A percentile compares a stretch with the other conserved stretches of the same genome.
Conservation (phyloP, 2,888 invertebrate species). For the Drosophila emarginata region DNA sequence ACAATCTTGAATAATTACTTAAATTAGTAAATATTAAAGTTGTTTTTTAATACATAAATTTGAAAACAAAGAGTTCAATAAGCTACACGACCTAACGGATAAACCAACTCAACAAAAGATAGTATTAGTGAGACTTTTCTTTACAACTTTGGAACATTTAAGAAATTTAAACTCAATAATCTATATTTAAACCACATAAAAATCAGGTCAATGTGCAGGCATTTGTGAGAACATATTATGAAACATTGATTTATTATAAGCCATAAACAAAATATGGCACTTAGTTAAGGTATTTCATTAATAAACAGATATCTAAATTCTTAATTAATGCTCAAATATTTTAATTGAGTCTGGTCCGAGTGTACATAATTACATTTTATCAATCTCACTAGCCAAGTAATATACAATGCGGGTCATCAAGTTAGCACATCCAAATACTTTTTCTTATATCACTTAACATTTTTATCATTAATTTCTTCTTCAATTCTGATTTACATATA, state of each 20-base stretch:
- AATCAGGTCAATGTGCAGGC: neutral
- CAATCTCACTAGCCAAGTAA: slow-evolving; percentile 5
- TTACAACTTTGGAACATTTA: too few relatives aligned
- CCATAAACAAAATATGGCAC: neutral
- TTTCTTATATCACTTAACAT: too few relatives aligned
- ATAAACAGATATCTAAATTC: neutral
- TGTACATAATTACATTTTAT: neutral
- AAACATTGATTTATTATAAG: neutral
- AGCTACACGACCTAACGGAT: neutral
- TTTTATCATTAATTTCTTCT: too few relatives aligned
- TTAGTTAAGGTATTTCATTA: neutral
- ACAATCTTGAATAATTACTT: too few relatives aligned
- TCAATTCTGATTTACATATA: too few relatives aligned
- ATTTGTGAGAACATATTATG: neutral
- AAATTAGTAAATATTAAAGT: too few relatives aligned
- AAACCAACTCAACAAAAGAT: neutral
- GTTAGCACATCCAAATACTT: too few relatives aligned
- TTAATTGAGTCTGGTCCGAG: neutral
- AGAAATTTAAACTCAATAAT: too few relatives aligned
- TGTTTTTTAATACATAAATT: too few relatives aligned
- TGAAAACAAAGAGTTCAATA: neutral
- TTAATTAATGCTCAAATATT: neutral
- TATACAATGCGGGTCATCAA: neutral
- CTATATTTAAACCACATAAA: neutral
- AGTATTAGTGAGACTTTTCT: neutral